Base-by-base conservation (phyloP, 2,888 invertebrate species). In the Anaspis maculata region DNA sequence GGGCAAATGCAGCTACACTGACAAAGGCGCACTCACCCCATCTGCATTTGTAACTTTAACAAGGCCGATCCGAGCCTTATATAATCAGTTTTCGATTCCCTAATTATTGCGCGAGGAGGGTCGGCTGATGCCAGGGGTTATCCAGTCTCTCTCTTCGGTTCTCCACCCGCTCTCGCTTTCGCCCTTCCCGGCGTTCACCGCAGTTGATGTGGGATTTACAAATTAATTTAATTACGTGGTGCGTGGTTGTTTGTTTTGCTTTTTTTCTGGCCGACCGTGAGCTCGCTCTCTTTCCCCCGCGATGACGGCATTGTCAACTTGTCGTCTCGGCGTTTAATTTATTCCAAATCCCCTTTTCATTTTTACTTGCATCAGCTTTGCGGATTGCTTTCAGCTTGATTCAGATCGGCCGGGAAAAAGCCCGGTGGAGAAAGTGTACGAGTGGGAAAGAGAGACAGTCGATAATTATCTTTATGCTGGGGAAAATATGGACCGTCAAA, bases 61-160 rank as follows among this genome's bases (percentile, higher is more conserved):
- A 48, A 47, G 42, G 45, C 44, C 39, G 41, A 46, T 50, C 43
- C 43, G 34, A 38, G 31, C 31, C 44, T 45, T 45, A 35, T 32
- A 54, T 54, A 54, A 56, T 53, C 49, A 52, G 48, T 51, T 53
- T 52, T 53, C 52, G 49, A 52, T 51, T 48, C 50, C 44, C 52
- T 51, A 54, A 54, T 56, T 52, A 55, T 49, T 46, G 42, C 9
- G 19, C 19, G 19, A 5, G n/a, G 5, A 19, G 19, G 19, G 19
- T 19, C 19, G 19, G 19, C 9, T 19, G 5, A 19, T 19, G 19
- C 9, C 5, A 5, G 9, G 19, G 19, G 19, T 19, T 9, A n/a
- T n/a, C n/a, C n/a, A n/a, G n/a, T n/a, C n/a, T n/a, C n/a, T n/a
- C n/a, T n/a, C n/a, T n/a, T n/a, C n/a, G n/a, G n/a, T n/a, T n/a